These are phyloP conservation scores for Hyposoter dolosus DNA, from an alignment of 2,888 invertebrate species.

Conservation along the genomic window DNA sequence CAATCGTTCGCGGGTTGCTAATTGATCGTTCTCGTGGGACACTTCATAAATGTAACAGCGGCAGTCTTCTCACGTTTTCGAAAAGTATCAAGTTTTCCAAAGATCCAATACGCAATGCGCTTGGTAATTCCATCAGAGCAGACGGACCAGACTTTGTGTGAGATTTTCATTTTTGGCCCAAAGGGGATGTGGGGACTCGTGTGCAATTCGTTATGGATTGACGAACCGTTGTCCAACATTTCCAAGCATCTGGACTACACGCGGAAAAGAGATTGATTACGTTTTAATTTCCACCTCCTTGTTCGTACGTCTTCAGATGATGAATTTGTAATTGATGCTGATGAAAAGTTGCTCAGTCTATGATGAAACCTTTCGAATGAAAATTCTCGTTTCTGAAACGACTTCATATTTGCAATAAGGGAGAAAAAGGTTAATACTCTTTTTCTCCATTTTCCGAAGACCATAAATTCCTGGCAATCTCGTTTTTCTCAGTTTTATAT, in stretches of 20 bases:
- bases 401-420: background rate
- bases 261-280: background rate
- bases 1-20: background rate
- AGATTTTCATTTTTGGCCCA: background rate
- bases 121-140: slow-evolving; percentile 28
- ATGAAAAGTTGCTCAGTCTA: too few species aligned
- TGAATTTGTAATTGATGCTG: too few species aligned
- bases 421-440: background rate
- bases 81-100: slow-evolving; percentile 55
- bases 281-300: background rate
- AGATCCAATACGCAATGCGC: slow-evolving; percentile 52
- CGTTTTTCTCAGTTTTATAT: slow-evolving; percentile 44
- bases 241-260: background rate
- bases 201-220: background rate
- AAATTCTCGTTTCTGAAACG: background rate
- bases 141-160: background rate
- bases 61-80: slow-evolving; percentile 32
- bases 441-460: slow-evolving; percentile 11
- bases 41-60: background rate
- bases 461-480: slow-evolving; percentile 13
- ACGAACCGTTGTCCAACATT: background rate
- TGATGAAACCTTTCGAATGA: background rate
- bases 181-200: background rate
- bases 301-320: background rate
- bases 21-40: background rate